These are phyloP conservation scores for Zenarchopterus dispar DNA, from an alignment of 2,797 vertebrate species.

Conservation along the genomic window DNA sequence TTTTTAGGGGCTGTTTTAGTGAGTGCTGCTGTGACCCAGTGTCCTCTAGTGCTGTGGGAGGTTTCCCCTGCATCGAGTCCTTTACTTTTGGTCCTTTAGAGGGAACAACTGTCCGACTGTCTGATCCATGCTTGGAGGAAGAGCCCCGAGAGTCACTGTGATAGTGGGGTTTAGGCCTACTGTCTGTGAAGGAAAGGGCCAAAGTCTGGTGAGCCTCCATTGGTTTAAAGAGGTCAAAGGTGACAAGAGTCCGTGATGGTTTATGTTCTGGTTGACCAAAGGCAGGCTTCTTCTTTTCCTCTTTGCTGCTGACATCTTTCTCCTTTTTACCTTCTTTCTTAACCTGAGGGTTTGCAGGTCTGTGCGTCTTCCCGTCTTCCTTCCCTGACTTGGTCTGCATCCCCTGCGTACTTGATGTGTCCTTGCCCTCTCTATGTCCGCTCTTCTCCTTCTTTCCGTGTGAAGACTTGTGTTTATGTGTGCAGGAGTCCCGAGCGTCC, in stretches of 20 bases:
- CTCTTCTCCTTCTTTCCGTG: slow-evolving; percentile 79
- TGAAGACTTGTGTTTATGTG: slow-evolving; percentile 71
- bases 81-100: slow-evolving; percentile 85
- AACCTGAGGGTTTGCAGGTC: slow-evolving; percentile 38
- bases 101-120: slow-evolving; percentile 70
- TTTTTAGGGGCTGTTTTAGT: slow-evolving; percentile 85
- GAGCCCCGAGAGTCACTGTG: slow-evolving; percentile 79
- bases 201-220: slow-evolving; percentile 75
- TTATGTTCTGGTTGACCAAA: slow-evolving; percentile 76
- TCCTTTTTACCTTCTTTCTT: slow-evolving; percentile 75
- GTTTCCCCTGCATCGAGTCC: slow-evolving; percentile 81
- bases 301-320: slow-evolving; percentile 63
- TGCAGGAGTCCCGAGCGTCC: slow-evolving; percentile 66
- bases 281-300: slow-evolving; percentile 80
- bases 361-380: slow-evolving; percentile 66
- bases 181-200: slow-evolving; percentile 79
- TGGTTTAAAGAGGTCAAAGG: slow-evolving; percentile 81
- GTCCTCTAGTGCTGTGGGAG: slow-evolving; percentile 81
- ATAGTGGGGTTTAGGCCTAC: slow-evolving; percentile 75
- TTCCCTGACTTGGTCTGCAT: slow-evolving; percentile 40
- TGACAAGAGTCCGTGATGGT: slow-evolving; percentile 75
- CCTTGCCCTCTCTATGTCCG: slow-evolving; percentile 63
- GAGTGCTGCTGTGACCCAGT: slow-evolving; percentile 82
- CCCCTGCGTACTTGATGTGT: slow-evolving; percentile 12
- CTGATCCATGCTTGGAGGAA: slow-evolving; percentile 81